A percentile compares a stretch with the other conserved stretches of the same genome.
phyloP scores from a whole-genome alignment of 2,888 invertebrate species.

The Drosophila basisetae region DNA sequence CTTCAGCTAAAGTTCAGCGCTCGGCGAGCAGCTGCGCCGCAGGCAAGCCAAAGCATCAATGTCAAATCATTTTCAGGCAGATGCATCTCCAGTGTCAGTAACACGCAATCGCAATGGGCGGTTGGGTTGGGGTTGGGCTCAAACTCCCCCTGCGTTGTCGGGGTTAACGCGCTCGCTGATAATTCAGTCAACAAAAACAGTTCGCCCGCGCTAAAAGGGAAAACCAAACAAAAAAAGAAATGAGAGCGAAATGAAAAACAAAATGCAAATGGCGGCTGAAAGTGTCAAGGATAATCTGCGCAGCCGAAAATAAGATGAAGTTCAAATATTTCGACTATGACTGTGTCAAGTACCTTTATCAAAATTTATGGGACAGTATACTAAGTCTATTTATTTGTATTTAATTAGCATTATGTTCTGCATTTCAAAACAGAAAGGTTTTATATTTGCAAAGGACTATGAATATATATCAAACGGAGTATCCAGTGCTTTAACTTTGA shows the following conservation, averaged over 20 bases:
- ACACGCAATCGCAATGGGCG: conserved; percentile 27
- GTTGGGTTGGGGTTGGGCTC: neutral
- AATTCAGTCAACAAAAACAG: conserved; percentile 58
- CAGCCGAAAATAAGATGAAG: conserved; percentile 47
- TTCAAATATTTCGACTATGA: conserved; percentile 5
- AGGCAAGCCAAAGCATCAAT: conserved; percentile 59
- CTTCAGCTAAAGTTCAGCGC: neutral
- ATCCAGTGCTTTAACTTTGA: neutral
- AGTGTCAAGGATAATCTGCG: conserved; percentile 70
- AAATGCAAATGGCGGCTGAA: conserved; percentile 55
- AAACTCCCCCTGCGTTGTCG: neutral
- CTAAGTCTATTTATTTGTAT: neutral
- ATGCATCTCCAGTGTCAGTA: conserved; percentile 50
- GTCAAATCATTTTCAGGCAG: conserved; percentile 43
- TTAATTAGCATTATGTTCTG: neutral
- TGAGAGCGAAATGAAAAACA: conserved; percentile 37
- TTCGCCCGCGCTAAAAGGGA: conserved; percentile 6
- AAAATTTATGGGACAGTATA: neutral
- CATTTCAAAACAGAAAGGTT: neutral
- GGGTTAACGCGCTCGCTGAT: conserved; percentile 49
- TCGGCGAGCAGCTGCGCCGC: conserved; percentile 45
- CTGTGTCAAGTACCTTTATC: neutral
- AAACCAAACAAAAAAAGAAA: conserved; percentile 9
- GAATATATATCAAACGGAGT: neutral
- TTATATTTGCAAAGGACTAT: neutral